Evolutionary conservation across 2,113 vertebrate species (phyloP).

Genomic region (Spheniscus mendiculus): DNA sequence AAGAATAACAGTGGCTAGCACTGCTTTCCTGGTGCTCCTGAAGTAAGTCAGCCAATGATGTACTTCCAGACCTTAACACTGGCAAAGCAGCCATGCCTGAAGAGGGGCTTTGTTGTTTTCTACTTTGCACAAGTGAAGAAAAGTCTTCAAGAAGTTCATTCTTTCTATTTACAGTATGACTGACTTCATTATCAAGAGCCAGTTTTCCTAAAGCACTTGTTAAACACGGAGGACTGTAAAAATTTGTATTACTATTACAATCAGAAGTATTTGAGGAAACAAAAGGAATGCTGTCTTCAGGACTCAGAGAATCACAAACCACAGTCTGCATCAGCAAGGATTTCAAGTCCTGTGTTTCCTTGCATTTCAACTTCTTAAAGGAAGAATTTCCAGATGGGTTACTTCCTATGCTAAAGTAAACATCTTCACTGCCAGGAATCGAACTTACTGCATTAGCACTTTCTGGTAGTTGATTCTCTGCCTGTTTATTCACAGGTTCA

Average conservation of each 20-base stretch:
- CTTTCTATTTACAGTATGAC: slow-evolving; percentile 38
- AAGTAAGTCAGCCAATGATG: slow-evolving; percentile 86
- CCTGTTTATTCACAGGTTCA: slow-evolving; percentile 35
- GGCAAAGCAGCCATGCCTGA: slow-evolving; percentile 33
- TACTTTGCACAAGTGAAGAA: slow-evolving; percentile 65
- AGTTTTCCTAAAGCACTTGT: slow-evolving; percentile 73
- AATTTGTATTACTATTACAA: slow-evolving; percentile 6
- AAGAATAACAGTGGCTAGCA: slow-evolving; percentile 54
- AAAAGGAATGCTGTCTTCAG: slow-evolving; percentile 10
- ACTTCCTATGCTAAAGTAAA: slow-evolving; percentile 33
- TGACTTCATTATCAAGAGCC: slow-evolving; percentile 61
- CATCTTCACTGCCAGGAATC: slow-evolving; percentile 56
- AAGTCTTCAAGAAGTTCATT: slow-evolving; percentile 60
- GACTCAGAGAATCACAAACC: slow-evolving; percentile 22
- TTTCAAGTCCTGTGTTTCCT: slow-evolving; percentile 68
- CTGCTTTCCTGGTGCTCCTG: slow-evolving; percentile 81
- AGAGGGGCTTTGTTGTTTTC: slow-evolving; percentile 17
- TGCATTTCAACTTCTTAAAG: slow-evolving; percentile 42
- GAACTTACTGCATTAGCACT: slow-evolving; percentile 20
- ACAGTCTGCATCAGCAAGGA: slow-evolving; percentile 54
- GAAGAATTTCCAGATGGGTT: slow-evolving; percentile 25
- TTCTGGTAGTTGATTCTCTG: slow-evolving; percentile 20
- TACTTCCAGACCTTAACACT: slow-evolving; percentile 68
- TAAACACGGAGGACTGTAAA: slow-evolving; percentile 57
- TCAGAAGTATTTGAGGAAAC: slow-evolving; percentile 27